Evolutionary conservation across 2,888 invertebrate species (phyloP), one percentile per base, ranked within the genome.

Genomic region (Scaptomyza caliginosa): DNA sequence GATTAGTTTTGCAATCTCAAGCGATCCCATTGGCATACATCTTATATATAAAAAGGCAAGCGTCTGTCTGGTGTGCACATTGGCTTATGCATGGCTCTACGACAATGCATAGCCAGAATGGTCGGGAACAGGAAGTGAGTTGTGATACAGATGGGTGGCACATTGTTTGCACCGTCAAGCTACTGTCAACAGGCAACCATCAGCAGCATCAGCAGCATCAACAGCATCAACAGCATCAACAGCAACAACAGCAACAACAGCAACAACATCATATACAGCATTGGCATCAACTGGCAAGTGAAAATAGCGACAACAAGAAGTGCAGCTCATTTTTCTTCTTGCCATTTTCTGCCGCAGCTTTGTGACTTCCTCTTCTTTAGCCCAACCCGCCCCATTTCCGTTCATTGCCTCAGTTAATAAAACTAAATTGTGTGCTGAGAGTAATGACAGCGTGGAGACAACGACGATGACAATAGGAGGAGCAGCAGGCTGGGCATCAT

Each of bases 341-440:
- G 34, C n/a, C 72, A 42, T 54, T 59, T 67, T 34, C 36, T 36
- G 21, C 11, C n/a, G n/a, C 16, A 30, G 11, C 46, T n/a, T 21
- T 17, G n/a, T 58, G 40, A 52, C 52, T 38, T 55, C 39, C 48
- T 39, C 21, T 40, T 1, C 21, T 19, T 28, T 38, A n/a, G n/a
- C 48, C 52, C 34, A 8, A 28, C 51, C 34, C 34, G 3, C 40
- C 16, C 17, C 5, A 46, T 38, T 54, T 38, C n/a, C 34, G 56
- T 39, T 36, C 56, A 21, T 32, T 64, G 58, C 58, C 66, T 48
- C 58, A 64, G 85, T 86, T 84, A 86, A 86, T 82, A 81, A 86
- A 86, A 84, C 86, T 77, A 66, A 83, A 81, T 77, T 80, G 86
- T 83, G 77, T 77, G 86, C 81, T 57, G 77, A 67, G 65, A 64